Base-by-base conservation (phyloP, 30 jellyfish, hydroid and myxozoan species). In the Mastigias papua region DNA sequence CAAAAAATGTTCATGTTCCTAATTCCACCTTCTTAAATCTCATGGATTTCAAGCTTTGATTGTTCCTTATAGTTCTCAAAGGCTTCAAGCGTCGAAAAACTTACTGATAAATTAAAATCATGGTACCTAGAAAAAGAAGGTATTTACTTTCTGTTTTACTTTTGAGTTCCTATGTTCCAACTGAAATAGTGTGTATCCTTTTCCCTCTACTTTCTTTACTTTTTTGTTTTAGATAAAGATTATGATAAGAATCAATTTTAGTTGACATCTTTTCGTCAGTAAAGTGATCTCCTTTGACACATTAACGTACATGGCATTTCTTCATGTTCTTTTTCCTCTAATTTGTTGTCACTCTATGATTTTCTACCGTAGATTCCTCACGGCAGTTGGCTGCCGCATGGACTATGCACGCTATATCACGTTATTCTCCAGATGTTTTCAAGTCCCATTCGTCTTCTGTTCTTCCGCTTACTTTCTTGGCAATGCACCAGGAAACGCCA, bases 51-150 rank as follows among this genome's bases (percentile, higher is more conserved):
- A 3, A 11, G 20, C 4, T 19, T 19, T 63, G 9, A 4, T 7
- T 26, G 10, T 25, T 33, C 34, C 54, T 49, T 86, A 1, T 25
- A 93, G 98, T 84, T 49, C 88, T 93, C 97, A 68, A 88, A 93
- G 62, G 93, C 90, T 29, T 73, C 95, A 46, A 93, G 96, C 58
- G 80, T 93, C 19, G 95, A 76, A 78, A 93, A 93, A 71, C 73
- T 93, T 30, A 65, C 81, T 20, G 80, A 35, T 19, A 93, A 89
- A 58, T 42, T 93, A 11, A 82, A 69, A 50, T 80, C 78, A 29
- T 83, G 96, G 89, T 93, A 87, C 69, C 67, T 93, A 61, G 98
- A 93, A 62, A 78, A 88, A 76, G 96, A 82, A 75, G 97, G 97
- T 93, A 77, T 0, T 66, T 46, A 22, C 2, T 27, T 7, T 32